A percentile compares a stretch with the other conserved stretches of the same genome.
Evolutionary conservation across 2,113 vertebrate genomes (phyloP).

Genomic region (Chionis minor): DNA sequence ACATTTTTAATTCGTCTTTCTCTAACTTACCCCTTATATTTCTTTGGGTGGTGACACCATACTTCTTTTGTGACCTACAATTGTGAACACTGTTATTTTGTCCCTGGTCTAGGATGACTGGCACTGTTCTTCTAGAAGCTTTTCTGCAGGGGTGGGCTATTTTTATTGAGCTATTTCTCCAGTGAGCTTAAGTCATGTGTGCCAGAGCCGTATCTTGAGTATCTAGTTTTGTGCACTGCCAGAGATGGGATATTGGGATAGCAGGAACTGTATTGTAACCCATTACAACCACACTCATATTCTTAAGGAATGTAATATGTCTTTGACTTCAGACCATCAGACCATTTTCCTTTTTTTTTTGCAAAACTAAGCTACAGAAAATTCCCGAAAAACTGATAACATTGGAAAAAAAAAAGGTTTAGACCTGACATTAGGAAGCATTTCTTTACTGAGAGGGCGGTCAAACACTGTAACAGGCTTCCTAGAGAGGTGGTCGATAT

Average conservation of each 20-base stretch:
- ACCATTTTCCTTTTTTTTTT: neutral
- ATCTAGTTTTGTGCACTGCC: neutral
- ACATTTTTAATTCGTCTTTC: neutral
- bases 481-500: fast-evolving
- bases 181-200: neutral
- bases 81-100: neutral
- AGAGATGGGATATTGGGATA: neutral
- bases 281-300: neutral
- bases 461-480: neutral
- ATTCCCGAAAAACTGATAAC: neutral
- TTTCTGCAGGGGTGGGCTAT: neutral
- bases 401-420: neutral
- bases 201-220: neutral
- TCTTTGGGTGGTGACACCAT: neutral
- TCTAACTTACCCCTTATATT: neutral
- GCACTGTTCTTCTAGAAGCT: neutral
- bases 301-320: neutral
- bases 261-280: neutral
- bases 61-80: neutral
- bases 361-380: neutral
- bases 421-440: neutral
- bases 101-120: neutral
- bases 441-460: neutral
- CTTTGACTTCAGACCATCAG: neutral
- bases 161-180: neutral